phyloP scores from a whole-genome alignment of 2,113 vertebrate genomes.

The Periophthalmodon schlosseri region DNA sequence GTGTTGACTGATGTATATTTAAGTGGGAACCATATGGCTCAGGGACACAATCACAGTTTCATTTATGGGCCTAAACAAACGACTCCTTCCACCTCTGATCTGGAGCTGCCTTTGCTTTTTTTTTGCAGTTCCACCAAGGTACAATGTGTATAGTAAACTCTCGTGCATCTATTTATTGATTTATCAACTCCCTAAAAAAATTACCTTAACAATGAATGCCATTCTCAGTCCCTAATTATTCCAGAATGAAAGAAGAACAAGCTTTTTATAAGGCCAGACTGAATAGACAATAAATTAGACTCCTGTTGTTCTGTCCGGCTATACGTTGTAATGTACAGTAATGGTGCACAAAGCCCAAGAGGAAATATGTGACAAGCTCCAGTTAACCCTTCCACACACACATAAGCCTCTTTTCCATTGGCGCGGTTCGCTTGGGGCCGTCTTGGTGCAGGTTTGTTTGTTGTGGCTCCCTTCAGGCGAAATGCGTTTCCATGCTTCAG shows the following conservation, averaged over 20 bases:
- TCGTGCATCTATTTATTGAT: background rate
- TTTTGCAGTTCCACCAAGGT: too few relatives aligned
- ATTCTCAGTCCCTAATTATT: background rate
- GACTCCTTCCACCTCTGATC: background rate
- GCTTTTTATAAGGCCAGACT: conserved; percentile 8
- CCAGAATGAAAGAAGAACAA: background rate
- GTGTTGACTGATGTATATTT: conserved; percentile 2
- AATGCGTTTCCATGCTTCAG: too few relatives aligned
- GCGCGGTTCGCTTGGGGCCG: too few relatives aligned
- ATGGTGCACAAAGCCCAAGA: conserved; percentile 15
- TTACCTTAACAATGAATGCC: background rate
- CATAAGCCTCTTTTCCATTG: too few relatives aligned
- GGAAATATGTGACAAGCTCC: conserved; percentile 40
- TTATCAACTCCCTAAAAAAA: too few relatives aligned
- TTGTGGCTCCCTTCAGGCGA: too few relatives aligned
- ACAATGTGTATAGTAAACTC: too few relatives aligned
- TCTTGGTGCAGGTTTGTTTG: too few relatives aligned
- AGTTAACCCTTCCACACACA: conserved; percentile 16
- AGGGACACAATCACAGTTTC: background rate
- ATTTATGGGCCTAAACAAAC: background rate
- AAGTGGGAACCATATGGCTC: conserved; percentile 2
- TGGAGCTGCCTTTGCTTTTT: background rate
- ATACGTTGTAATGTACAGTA: conserved; percentile 4
- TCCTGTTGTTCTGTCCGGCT: background rate
- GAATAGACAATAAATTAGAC: conserved; percentile 16